Evolutionary conservation across 2,888 invertebrate species (phyloP).

Genomic region (Pammene aurita): DNA sequence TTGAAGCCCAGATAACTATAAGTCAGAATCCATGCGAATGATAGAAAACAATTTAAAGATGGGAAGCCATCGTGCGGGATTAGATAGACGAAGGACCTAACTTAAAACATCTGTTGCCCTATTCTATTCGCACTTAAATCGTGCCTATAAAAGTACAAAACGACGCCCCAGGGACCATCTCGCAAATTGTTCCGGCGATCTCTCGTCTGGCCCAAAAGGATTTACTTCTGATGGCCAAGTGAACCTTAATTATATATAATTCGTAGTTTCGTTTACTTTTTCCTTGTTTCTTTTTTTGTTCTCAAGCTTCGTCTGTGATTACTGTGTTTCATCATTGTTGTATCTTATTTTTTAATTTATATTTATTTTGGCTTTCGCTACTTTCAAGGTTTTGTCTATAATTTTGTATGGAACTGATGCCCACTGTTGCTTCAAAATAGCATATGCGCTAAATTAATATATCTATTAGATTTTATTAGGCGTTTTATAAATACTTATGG

Average conservation of each 20-base stretch:
- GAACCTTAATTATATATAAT: slow-evolving; percentile 64
- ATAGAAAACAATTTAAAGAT: slow-evolving; percentile 37
- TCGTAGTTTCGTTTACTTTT: slow-evolving; percentile 53
- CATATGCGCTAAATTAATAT: too few relatives aligned
- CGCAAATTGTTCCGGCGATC: slow-evolving; percentile 50
- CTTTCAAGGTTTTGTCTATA: not conserved
- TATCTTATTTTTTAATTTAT: slow-evolving; percentile 1
- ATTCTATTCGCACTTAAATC: slow-evolving; percentile 42
- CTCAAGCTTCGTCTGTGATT: slow-evolving; percentile 45
- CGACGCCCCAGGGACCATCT: slow-evolving; percentile 46
- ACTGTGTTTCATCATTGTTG: slow-evolving; percentile 39
- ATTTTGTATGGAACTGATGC: too few relatives aligned
- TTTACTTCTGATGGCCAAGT: slow-evolving; percentile 62
- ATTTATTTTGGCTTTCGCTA: not conserved
- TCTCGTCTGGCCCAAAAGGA: slow-evolving; percentile 53
- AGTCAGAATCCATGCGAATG: slow-evolving; percentile 16
- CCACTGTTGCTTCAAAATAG: too few relatives aligned
- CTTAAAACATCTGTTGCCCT: slow-evolving; percentile 40
- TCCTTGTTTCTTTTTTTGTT: slow-evolving; percentile 47
- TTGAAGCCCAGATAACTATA: not conserved
- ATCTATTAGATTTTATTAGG: too few relatives aligned
- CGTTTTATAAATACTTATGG: too few relatives aligned
- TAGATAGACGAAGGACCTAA: slow-evolving; percentile 35
- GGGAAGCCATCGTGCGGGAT: slow-evolving; percentile 38
- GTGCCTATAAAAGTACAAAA: slow-evolving; percentile 43